phyloP scores from a whole-genome alignment of 2,888 invertebrate species.

The Automeris io region DNA sequence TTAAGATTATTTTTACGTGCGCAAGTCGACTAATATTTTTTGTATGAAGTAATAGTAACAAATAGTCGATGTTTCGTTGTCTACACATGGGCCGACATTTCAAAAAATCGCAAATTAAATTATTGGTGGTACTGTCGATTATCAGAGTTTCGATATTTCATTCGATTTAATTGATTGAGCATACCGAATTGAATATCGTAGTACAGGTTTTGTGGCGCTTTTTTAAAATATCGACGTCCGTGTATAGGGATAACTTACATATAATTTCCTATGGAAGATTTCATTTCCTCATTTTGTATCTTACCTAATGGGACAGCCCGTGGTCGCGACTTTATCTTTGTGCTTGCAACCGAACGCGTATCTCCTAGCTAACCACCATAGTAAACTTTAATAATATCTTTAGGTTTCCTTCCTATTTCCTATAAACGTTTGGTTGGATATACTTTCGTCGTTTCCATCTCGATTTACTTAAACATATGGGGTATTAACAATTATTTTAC shows the following conservation, averaged over 20 bases:
- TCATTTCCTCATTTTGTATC: constrained; percentile 52
- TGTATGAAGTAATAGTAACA: constrained; percentile 67
- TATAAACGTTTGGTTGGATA: constrained; percentile 45
- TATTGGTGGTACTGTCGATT: not conserved
- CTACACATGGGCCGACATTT: constrained; percentile 11
- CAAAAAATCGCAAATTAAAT: constrained; percentile 15
- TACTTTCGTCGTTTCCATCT: constrained; percentile 50
- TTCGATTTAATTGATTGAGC: constrained; percentile 49
- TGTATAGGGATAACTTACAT: constrained; percentile 11
- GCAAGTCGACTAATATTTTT: constrained; percentile 33
- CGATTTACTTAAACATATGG: constrained; percentile 68
- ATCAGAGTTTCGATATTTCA: not conserved
- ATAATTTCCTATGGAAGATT: constrained; percentile 67
- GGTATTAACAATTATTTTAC: constrained; percentile 63
- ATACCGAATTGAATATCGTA: constrained; percentile 37
- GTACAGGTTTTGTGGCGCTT: not conserved
- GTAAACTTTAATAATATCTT: constrained; percentile 2
- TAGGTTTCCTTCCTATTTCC: constrained; percentile 29
- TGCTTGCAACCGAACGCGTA: constrained; percentile 49
- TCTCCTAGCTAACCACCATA: constrained; percentile 11
- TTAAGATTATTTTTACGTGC: constrained; percentile 6
- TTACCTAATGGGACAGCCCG: constrained; percentile 60
- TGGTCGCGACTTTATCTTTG: constrained; percentile 52
- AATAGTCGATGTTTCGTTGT: constrained; percentile 70
- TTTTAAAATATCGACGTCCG: not conserved